phyloP scores from a whole-genome alignment of 2,797 vertebrate species.

The Morus bassanus region DNA sequence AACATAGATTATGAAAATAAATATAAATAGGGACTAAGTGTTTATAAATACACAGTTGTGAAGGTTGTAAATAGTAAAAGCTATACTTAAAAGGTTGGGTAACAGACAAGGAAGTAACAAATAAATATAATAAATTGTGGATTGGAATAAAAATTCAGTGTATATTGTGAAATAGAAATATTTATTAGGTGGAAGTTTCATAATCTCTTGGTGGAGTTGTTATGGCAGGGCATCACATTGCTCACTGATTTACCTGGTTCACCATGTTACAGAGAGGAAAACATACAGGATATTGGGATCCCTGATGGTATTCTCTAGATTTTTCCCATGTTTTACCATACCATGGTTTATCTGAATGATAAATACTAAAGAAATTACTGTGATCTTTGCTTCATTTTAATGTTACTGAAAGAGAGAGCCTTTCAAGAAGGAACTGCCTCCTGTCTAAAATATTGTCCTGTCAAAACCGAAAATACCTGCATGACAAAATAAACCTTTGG shows the following conservation, averaged over 20 bases:
- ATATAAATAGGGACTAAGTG: neutral
- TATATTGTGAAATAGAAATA: neutral
- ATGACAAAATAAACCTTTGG: neutral
- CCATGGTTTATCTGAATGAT: neutral
- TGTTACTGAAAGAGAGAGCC: neutral
- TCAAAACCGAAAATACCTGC: neutral
- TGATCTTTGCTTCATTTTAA: neutral
- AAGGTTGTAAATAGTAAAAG: neutral
- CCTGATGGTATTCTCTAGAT: neutral
- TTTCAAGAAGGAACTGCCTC: neutral
- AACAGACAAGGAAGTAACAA: neutral
- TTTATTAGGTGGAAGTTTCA: neutral
- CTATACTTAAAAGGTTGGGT: neutral
- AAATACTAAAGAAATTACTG: neutral
- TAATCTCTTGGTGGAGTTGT: neutral
- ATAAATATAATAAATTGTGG: neutral
- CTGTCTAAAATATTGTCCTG: neutral
- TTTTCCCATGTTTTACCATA: neutral
- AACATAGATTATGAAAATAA: neutral
- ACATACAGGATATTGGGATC: neutral
- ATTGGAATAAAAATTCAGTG: neutral
- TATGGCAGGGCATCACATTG: neutral
- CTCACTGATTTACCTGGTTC: neutral
- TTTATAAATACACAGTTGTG: neutral
- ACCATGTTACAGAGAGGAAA: neutral